These are phyloP conservation scores for Sitta europaea DNA, from an alignment of 2,113 vertebrate genomes.

Conservation along the genomic window DNA sequence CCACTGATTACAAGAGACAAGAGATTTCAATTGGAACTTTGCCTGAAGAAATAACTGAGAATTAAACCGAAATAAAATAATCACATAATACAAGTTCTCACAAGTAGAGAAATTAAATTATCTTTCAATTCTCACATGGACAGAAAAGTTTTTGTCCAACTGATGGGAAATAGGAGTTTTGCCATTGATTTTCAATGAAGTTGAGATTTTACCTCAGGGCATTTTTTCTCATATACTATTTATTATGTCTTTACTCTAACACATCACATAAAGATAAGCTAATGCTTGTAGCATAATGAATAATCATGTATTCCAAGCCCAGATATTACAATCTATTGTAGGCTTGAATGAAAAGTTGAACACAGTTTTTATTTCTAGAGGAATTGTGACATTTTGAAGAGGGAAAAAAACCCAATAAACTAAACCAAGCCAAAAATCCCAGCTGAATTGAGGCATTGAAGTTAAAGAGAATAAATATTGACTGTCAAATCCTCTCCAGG, in stretches of 20 bases:
- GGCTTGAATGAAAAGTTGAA: background rate
- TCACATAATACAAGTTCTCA: background rate
- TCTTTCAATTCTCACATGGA: background rate
- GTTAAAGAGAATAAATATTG: background rate
- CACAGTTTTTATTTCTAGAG: background rate
- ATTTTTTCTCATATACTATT: background rate
- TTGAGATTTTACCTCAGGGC: background rate
- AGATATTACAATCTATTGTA: background rate
- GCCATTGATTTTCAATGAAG: background rate
- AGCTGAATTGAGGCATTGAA: background rate
- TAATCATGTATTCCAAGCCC: background rate
- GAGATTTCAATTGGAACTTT: constrained; percentile 2
- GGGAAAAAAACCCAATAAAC: background rate
- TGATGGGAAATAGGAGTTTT: background rate
- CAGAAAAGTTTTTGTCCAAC: background rate
- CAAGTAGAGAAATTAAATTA: background rate
- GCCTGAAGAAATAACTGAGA: constrained; percentile 33
- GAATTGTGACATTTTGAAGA: background rate
- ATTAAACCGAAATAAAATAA: constrained; percentile 39
- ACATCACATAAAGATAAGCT: background rate
- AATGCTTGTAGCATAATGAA: background rate
- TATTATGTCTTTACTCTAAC: background rate
- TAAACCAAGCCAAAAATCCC: background rate
- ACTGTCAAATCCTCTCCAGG: background rate
- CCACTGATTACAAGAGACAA: constrained; percentile 28